phyloP scores from a whole-genome alignment of 2,113 vertebrate species.

The Rhinichthys klamathensis region DNA sequence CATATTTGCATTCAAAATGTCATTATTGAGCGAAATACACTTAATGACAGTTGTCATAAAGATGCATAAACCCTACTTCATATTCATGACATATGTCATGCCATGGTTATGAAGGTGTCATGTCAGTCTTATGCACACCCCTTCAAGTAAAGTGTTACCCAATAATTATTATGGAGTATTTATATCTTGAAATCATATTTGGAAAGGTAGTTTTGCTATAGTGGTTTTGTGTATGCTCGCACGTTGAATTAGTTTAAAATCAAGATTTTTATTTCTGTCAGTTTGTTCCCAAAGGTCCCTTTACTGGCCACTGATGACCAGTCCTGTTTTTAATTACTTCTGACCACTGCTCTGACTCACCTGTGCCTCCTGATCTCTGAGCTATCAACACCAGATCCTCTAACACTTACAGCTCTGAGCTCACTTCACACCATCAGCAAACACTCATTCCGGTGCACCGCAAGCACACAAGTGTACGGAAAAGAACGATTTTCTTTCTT shows the following conservation, averaged over 20 bases:
- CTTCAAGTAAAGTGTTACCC: no score
- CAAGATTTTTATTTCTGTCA: neutral
- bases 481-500: neutral
- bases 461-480: neutral
- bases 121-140: no score
- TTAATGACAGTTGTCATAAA: no score
- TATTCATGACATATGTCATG: no score
- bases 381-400: neutral
- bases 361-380: constrained; percentile 4
- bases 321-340: constrained; percentile 3
- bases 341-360: neutral
- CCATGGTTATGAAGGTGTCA: no score
- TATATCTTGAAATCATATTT: neutral
- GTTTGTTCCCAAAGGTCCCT: neutral
- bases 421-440: neutral
- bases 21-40: no score
- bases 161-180: neutral
- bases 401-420: neutral
- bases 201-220: neutral
- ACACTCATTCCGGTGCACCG: neutral
- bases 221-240: neutral
- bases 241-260: neutral
- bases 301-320: constrained; percentile 4
- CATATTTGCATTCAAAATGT: no score
- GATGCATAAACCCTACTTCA: no score